Evolutionary conservation across 2,113 vertebrate species (phyloP).

Genomic region (Hiodon tergisus): DNA sequence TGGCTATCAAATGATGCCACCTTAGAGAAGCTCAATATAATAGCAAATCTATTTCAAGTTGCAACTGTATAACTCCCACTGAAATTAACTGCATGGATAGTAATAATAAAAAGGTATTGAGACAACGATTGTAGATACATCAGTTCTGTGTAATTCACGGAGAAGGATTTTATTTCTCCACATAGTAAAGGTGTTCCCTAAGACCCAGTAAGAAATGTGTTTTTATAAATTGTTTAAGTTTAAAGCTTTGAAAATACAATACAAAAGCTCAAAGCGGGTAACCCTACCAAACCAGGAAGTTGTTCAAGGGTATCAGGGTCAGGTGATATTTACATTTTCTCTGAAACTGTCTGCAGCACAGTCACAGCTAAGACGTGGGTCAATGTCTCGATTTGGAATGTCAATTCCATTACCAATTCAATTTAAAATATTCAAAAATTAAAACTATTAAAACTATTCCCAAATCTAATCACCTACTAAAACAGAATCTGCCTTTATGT

Average conservation of each 20-base stretch:
- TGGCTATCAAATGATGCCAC: too few relatives aligned
- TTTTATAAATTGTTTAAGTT: neutral
- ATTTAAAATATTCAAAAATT: too few relatives aligned
- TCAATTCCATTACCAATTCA: constrained; percentile 5
- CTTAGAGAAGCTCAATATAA: too few relatives aligned
- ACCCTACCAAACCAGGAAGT: neutral
- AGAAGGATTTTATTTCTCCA: neutral
- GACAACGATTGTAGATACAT: neutral
- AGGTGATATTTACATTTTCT: constrained; percentile 1
- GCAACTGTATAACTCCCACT: too few relatives aligned
- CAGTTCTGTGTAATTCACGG: constrained; percentile 9
- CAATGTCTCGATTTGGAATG: constrained; percentile 4
- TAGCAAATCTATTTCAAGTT: too few relatives aligned
- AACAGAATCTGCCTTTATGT: constrained; percentile 1
- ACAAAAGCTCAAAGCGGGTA: neutral
- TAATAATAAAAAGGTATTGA: too few relatives aligned
- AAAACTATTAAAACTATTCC: constrained; percentile 16
- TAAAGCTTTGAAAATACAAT: neutral
- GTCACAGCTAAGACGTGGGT: neutral
- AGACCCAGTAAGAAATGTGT: neutral
- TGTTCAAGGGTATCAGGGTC: constrained; percentile 11
- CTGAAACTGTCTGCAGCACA: neutral
- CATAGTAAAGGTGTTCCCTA: neutral
- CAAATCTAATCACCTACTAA: constrained; percentile 2
- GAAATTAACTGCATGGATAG: neutral